phyloP scores from a whole-genome alignment of 2,888 invertebrate species.

The Clostera curtula region DNA sequence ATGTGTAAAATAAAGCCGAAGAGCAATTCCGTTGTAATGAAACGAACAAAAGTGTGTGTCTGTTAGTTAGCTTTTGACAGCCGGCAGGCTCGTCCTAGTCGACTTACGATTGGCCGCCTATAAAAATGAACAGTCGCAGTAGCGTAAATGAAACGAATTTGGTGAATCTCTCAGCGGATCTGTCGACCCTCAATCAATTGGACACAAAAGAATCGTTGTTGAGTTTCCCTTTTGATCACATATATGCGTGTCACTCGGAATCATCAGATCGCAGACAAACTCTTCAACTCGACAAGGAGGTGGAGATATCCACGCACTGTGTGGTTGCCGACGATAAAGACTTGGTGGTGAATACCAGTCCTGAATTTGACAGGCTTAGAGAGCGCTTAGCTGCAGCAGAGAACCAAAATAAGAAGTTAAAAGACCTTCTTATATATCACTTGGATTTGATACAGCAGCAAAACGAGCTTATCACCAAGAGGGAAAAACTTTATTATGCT shows the following conservation, averaged over 20 bases:
- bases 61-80: constrained; percentile 55
- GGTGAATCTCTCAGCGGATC: constrained; percentile 62
- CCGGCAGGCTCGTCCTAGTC: constrained; percentile 63
- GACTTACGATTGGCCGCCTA: constrained; percentile 41
- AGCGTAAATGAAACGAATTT: constrained; percentile 67
- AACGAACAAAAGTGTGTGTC: constrained; percentile 52
- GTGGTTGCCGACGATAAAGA: constrained; percentile 41
- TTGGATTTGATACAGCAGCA: constrained; percentile 93
- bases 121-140: constrained; percentile 71
- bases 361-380: constrained; percentile 35
- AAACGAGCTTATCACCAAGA: constrained; percentile 86
- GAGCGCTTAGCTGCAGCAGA: constrained; percentile 54
- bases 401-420: constrained; percentile 79
- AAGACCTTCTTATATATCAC: constrained; percentile 87
- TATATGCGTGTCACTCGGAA: constrained; percentile 79
- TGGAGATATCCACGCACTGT: constrained; percentile 50
- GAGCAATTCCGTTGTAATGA: constrained; percentile 48
- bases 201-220: constrained; percentile 72
- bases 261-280: constrained; percentile 41
- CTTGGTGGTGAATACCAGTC: constrained; percentile 16
- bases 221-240: constrained; percentile 81
- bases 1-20: constrained; percentile 25
- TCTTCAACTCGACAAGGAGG: constrained; percentile 52
- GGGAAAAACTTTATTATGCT: constrained; percentile 83
- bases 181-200: constrained; percentile 51